phyloP scores from a whole-genome alignment of 2,113 vertebrate genomes.

The Artemisiospiza belli region DNA sequence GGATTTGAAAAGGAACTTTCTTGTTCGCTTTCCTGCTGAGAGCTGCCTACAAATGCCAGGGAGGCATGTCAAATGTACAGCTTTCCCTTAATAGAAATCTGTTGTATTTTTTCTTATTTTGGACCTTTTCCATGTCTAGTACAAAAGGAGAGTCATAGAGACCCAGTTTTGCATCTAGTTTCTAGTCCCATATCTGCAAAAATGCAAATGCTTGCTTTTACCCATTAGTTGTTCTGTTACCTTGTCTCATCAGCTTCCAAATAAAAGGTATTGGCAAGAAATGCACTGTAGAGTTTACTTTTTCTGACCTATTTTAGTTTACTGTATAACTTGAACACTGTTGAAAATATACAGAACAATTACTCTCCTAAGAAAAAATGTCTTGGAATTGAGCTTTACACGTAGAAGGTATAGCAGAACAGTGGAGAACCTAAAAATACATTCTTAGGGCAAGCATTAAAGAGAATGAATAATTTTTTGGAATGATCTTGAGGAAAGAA shows the following conservation, averaged over 20 bases:
- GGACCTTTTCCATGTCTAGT: neutral
- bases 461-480: neutral
- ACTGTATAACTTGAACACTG: neutral
- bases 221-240: neutral
- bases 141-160: neutral
- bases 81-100: neutral
- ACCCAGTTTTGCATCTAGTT: neutral
- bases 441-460: neutral
- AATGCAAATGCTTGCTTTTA: neutral
- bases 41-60: neutral
- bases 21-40: neutral
- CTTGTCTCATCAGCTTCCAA: neutral
- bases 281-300: neutral
- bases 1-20: neutral
- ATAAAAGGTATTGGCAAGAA: neutral
- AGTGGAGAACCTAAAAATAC: neutral
- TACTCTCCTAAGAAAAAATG: neutral
- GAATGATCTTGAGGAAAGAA: neutral
- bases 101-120: neutral
- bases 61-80: neutral
- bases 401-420: neutral
- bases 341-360: neutral
- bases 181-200: neutral
- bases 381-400: neutral
- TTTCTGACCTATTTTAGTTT: neutral